Conservation (phyloP, 2,797 vertebrate genomes). For the Pseudopleuronectes americanus region DNA sequence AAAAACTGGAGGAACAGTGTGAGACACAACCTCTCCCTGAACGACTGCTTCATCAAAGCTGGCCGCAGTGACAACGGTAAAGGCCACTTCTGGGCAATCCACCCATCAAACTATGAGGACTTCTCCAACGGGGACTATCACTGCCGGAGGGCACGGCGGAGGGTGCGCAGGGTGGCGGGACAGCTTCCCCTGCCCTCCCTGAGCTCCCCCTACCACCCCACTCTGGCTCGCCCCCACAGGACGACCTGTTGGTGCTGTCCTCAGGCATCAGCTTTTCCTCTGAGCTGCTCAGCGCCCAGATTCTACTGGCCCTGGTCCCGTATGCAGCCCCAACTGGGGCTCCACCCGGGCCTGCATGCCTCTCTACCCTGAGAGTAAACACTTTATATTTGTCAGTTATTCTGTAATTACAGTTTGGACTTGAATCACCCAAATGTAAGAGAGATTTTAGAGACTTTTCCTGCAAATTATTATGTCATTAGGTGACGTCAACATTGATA, state of each 20-base stretch:
- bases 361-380: constrained; percentile 51
- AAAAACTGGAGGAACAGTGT: constrained; percentile 91
- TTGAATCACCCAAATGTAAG: constrained; percentile 5
- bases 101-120: constrained; percentile 85
- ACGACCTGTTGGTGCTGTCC: constrained; percentile 76
- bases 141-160: constrained; percentile 82
- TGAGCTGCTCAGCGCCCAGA: constrained; percentile 69
- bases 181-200: constrained; percentile 51
- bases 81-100: constrained; percentile 90
- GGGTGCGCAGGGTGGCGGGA: constrained; percentile 77
- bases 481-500: constrained; percentile 22
- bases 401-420: constrained; percentile 8
- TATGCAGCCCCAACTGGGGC: constrained; percentile 54
- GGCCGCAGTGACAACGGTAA: constrained; percentile 89
- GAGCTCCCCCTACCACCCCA: constrained; percentile 49
- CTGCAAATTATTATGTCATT: constrained; percentile 35
- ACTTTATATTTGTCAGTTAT: constrained; percentile 10
- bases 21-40: constrained; percentile 89
- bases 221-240: constrained; percentile 32
- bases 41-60: constrained; percentile 88
- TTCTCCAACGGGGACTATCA: constrained; percentile 88
- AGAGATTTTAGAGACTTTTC: constrained; percentile 27
- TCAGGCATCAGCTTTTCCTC: constrained; percentile 46
- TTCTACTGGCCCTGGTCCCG: constrained; percentile 78
- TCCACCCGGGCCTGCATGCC: constrained; percentile 55